A percentile compares a stretch with the other conserved stretches of the same genome.
These are phyloP conservation scores for Cybosia mesomella DNA, from an alignment of 2,888 invertebrate species.

Conservation along the genomic window DNA sequence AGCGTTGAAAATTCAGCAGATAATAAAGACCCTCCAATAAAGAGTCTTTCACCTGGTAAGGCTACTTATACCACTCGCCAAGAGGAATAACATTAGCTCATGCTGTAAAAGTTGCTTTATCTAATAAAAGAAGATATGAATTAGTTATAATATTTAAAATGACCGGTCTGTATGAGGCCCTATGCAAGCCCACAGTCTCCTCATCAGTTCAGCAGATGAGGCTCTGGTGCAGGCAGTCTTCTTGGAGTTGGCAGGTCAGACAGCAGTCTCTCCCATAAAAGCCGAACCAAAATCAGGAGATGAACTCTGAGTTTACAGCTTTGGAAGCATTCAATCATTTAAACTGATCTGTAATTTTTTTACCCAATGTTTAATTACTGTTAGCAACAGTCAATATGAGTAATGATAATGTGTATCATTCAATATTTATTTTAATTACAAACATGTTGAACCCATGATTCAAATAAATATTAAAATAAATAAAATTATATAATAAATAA, in stretches of 20 bases:
- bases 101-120: neutral
- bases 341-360: no score
- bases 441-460: neutral
- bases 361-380: no score
- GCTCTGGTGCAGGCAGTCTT: neutral
- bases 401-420: neutral
- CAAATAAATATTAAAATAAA: neutral
- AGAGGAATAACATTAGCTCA: neutral
- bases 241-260: neutral
- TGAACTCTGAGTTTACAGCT: no score
- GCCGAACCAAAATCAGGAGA: no score
- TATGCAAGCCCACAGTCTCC: no score
- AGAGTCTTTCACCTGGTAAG: slow-evolving; percentile 53
- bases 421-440: neutral
- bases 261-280: neutral
- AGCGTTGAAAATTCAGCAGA: slow-evolving; percentile 29
- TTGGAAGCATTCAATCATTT: no score
- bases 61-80: neutral
- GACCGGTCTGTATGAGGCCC: no score
- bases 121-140: neutral
- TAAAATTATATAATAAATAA: no score
- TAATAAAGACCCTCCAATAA: slow-evolving; percentile 31
- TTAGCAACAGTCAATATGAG: neutral
- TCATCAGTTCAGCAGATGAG: neutral
- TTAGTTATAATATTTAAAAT: no score